These are phyloP conservation scores for Ictidomys tridecemlineatus DNA, from an alignment of 2,113 vertebrate species.

Conservation along the genomic window DNA sequence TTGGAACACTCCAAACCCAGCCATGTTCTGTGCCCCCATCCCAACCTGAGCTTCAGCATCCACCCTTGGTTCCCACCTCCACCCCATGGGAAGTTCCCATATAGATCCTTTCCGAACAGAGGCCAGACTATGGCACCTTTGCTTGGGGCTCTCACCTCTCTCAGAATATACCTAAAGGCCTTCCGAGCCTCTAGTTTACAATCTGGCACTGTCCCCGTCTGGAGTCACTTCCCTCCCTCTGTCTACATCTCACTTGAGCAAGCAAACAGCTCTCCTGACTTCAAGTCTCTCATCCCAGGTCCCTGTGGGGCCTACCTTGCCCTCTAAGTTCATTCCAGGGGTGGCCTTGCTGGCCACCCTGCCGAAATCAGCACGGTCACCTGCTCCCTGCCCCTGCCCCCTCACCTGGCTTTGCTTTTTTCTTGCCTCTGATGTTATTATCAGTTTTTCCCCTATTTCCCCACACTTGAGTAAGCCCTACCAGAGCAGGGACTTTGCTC, in stretches of 20 bases:
- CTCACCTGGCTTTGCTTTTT: background rate
- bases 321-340: background rate
- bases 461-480: background rate
- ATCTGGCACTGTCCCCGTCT: background rate
- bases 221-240: background rate
- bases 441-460: background rate
- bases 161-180: background rate
- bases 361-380: background rate
- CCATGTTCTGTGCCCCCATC: background rate
- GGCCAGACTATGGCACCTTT: background rate
- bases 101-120: background rate
- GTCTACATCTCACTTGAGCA: background rate
- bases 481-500: background rate
- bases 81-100: accelerated
- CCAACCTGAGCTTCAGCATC: too few species aligned
- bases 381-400: background rate
- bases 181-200: background rate
- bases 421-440: background rate
- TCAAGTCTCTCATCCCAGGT: background rate
- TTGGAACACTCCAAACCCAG: background rate
- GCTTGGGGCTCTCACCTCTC: background rate
- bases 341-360: background rate
- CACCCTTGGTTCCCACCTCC: too few species aligned
- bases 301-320: background rate
- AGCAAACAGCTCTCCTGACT: background rate